Evolutionary conservation across 2,888 invertebrate species (phyloP), one percentile per base, ranked within the genome.

Genomic region (Podabrus alpinus): DNA sequence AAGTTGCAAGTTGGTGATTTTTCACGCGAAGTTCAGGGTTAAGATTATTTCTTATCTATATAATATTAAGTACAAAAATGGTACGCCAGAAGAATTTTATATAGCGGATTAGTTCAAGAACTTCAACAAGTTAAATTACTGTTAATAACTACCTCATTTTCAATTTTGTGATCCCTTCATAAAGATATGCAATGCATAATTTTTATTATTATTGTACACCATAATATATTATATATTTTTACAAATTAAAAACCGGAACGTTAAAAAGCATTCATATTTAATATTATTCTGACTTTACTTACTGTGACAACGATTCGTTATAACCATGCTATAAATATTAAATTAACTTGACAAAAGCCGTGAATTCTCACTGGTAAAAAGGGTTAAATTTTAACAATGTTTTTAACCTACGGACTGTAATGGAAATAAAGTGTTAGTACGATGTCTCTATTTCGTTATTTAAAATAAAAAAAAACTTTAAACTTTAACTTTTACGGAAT

Each of bases 291-390:
- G 45, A 45, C 45, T 71, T 70, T 67, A 74, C 73, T 69, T 73
- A 73, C 60, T 62, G 73, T 69, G 73, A 69, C 62, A 68, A 62
- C 72, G 60, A 72, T 67, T 72, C 67, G 72, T 72, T 72, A 67
- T 67, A 66, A 67, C 60, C 45, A 45, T 61, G 62, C 61, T 60
- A 73, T 73, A 69, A 73, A 73, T 73, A 73, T 73, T 73, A 73
- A 73, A 73, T 69, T 59, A 69, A 29, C 64, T 73, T 60, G 24
- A 60, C 45, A 59, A 66, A 73, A 69, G 62, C 45, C 60, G 66
- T 45, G 66, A 66, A 66, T 73, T 69, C 69, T 21, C 69, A 45
- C 62, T 66, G 66, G 64, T 66, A 73, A 73, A 66, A 73, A 69
- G 73, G 69, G 68, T 72, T 72, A 72, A 72, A 66, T 60, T 66